A percentile compares a stretch with the other conserved stretches of the same genome.
phyloP scores from a whole-genome alignment of 2,113 vertebrate genomes.

The Acanthisitta chloris region DNA sequence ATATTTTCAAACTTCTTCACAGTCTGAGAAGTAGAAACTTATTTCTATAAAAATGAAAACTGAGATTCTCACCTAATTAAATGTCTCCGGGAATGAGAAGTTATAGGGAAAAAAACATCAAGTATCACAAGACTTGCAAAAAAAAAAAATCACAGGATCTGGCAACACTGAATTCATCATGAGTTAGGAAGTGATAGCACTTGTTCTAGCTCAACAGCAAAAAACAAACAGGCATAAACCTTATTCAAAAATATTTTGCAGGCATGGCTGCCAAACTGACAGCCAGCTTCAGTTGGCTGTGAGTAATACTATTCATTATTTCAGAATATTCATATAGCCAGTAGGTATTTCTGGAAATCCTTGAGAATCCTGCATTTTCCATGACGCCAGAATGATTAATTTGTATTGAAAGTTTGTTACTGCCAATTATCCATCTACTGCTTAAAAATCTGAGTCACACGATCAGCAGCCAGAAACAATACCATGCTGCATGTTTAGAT shows the following conservation, averaged over 20 bases:
- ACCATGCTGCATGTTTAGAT: neutral
- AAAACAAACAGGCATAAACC: conserved; percentile 45
- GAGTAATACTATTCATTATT: conserved; percentile 28
- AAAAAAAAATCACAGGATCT: conserved; percentile 45
- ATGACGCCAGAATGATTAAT: conserved; percentile 18
- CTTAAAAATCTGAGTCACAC: conserved; percentile 36
- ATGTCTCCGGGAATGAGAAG: neutral
- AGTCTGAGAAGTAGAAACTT: conserved; percentile 15
- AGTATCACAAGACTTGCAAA: conserved; percentile 22
- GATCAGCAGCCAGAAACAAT: conserved; percentile 22
- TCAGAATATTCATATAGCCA: conserved; percentile 44
- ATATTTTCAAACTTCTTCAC: conserved; percentile 5
- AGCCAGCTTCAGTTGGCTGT: neutral
- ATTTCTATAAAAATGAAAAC: conserved; percentile 33
- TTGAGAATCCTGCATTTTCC: conserved; percentile 25
- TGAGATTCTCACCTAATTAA: conserved; percentile 57
- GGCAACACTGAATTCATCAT: neutral
- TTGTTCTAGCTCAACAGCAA: conserved; percentile 35
- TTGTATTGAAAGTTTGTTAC: conserved; percentile 28
- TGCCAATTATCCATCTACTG: conserved; percentile 11
- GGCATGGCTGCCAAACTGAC: conserved; percentile 3
- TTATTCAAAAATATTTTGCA: conserved; percentile 30
- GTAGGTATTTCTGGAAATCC: conserved; percentile 47
- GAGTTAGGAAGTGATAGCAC: conserved; percentile 35
- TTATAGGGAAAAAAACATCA: neutral